Base-by-base conservation (phyloP, 1,140 invertebrate genomes). In the Paralvinella palmiformis region DNA sequence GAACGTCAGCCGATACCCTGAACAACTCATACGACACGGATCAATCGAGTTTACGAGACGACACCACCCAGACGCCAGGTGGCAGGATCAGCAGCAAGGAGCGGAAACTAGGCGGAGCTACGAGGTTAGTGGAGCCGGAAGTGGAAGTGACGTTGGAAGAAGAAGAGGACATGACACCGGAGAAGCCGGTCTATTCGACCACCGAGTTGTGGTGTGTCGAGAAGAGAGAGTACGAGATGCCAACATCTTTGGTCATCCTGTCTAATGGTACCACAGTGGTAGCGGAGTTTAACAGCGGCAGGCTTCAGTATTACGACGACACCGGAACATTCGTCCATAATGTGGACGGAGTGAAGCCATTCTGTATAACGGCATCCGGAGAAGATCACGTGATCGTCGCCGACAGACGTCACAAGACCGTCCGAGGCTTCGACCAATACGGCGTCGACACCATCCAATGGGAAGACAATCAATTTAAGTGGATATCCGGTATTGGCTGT, bases 281-380 rank as follows among this genome's bases (percentile, higher is more conserved):
- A 27, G 64, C 64, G 29, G 64, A 66, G 13, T 66, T 55, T 22
- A 53, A 53, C 35, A 45, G 52, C 44, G 56, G 36, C 33, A 45
- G 33, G 13, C 50, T 66, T n/a, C 62, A 62, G 50, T 62, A 36
- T 31, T 66, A 59, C 41, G 45, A 50, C 20, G 24, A 22, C 15
- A 50, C 32, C 15, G 64, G 64, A 7, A 24, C 53, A 6, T 56
- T 66, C 41, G 59, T 52, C 7, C 50, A 41, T 20, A 41, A 33
- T 7, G 22, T 62, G 20, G 58, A 60, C 17, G 64, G 59, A 29
- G 50, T 66, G 22, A 66, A 66, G 53, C 64, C 64, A 29, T 66
- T 55, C 52, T 37, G 48, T 24, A 41, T 66, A 17, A 36, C 59
- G 20, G 37, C 31, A 2, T 45, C 53, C 50, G 3, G 37, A 10